A percentile compares a stretch with the other conserved stretches of the same genome.
Evolutionary conservation across 2,797 vertebrate species (phyloP).

Genomic region (Argya squamiceps): DNA sequence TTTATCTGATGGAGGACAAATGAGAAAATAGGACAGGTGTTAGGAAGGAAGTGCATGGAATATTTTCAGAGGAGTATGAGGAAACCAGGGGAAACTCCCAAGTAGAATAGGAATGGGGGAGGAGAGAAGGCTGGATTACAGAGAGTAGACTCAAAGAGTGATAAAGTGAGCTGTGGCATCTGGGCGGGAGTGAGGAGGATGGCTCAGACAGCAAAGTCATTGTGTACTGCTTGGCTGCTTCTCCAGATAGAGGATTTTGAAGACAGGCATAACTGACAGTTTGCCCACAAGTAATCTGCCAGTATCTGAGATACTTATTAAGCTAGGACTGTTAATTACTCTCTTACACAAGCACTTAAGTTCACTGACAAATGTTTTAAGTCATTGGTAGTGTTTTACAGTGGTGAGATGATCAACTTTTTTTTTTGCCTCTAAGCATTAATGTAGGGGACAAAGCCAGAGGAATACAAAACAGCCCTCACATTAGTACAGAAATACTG

Average conservation of each 20-base stretch:
- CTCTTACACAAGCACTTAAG: background rate
- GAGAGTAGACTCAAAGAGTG: background rate
- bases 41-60: background rate
- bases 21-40: background rate
- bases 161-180: background rate
- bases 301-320: background rate
- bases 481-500: conserved; percentile 1
- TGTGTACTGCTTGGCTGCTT: background rate
- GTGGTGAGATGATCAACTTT: background rate
- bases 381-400: background rate
- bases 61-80: background rate
- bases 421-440: conserved; percentile 24
- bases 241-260: conserved; percentile 13
- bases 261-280: background rate
- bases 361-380: background rate
- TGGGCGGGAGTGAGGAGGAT: accelerated
- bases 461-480: conserved; percentile 47
- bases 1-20: background rate
- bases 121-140: background rate
- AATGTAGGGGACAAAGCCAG: conserved; percentile 25
- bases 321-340: background rate
- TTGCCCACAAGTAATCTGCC: background rate
- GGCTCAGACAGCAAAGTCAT: background rate
- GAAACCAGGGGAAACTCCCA: background rate
- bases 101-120: background rate